phyloP scores from a whole-genome alignment of 2,888 invertebrate genomes.

The Lamellibrachia columna region DNA sequence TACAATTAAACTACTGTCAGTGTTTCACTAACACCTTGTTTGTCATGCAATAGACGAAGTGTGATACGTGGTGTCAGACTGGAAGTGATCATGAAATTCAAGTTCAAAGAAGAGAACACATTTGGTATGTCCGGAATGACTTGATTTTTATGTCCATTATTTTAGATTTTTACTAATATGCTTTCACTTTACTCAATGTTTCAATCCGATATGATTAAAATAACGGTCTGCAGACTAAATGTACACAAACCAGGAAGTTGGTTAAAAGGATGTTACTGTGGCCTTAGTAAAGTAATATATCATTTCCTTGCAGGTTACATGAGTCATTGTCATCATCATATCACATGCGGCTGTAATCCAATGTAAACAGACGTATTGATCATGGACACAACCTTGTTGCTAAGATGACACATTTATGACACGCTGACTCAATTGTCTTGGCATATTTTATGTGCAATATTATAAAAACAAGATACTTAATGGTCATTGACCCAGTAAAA shows the following conservation, averaged over 20 bases:
- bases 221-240: not conserved
- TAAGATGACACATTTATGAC: no score
- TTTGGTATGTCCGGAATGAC: constrained; percentile 52
- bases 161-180: no score
- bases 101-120: constrained; percentile 64
- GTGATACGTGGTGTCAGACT: not conserved
- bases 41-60: not conserved
- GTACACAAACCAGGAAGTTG: no score
- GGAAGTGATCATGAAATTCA: constrained; percentile 58
- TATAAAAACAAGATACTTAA: not conserved
- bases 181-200: not conserved
- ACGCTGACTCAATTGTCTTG: not conserved
- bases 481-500: not conserved
- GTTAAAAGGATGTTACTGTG: no score
- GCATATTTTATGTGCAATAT: not conserved
- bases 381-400: no score
- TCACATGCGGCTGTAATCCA: no score
- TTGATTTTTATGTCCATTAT: no score
- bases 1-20: not conserved
- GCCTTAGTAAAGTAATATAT: no score
- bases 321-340: no score
- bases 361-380: no score
- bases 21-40: not conserved
- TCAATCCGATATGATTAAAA: no score
- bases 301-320: no score